Percentiles rank a stretch among this genome's conserved stretches.
Conservation (phyloP, 2,797 vertebrate genomes). For the Hippoglossus hippoglossus region DNA sequence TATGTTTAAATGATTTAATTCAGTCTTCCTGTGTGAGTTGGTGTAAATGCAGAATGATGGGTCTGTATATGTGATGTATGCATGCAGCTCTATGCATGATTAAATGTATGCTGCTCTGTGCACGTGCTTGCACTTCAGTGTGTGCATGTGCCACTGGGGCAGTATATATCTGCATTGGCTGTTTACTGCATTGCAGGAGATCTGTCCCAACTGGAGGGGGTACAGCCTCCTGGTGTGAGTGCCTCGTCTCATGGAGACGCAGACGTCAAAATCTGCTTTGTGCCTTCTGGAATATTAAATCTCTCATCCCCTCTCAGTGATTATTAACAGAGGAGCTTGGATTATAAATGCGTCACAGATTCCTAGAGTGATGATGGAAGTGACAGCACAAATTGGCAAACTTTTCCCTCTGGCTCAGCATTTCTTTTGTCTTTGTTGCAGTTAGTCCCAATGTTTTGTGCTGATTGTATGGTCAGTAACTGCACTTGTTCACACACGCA, state of each 20-base stretch:
- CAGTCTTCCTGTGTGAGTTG: no score
- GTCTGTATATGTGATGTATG: background rate
- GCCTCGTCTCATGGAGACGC: constrained; percentile 25
- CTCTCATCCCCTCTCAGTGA: constrained; percentile 23
- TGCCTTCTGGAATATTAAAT: constrained; percentile 45
- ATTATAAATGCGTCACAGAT: constrained; percentile 56
- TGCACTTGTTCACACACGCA: constrained; percentile 10
- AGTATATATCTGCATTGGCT: constrained; percentile 62
- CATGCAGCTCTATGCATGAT: constrained; percentile 18
- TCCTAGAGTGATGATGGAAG: constrained; percentile 40
- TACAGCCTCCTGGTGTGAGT: constrained; percentile 41
- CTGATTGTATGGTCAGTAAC: constrained; percentile 11
- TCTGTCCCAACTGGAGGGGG: constrained; percentile 50
- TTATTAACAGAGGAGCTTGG: constrained; percentile 52
- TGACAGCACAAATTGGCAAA: constrained; percentile 58
- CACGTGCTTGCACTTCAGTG: constrained; percentile 19
- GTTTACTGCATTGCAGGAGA: constrained; percentile 83
- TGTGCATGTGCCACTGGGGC: constrained; percentile 37
- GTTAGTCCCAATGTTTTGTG: constrained; percentile 28
- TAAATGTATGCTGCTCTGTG: constrained; percentile 22
- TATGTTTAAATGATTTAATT: background rate
- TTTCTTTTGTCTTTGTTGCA: constrained; percentile 44
- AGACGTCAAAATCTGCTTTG: constrained; percentile 46
- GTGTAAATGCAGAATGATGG: background rate
- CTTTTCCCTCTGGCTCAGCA: constrained; percentile 53